Evolutionary conservation across 2,797 vertebrate species (phyloP), one percentile per base, ranked within the genome.

Genomic region (Halcyon chelicuti): DNA sequence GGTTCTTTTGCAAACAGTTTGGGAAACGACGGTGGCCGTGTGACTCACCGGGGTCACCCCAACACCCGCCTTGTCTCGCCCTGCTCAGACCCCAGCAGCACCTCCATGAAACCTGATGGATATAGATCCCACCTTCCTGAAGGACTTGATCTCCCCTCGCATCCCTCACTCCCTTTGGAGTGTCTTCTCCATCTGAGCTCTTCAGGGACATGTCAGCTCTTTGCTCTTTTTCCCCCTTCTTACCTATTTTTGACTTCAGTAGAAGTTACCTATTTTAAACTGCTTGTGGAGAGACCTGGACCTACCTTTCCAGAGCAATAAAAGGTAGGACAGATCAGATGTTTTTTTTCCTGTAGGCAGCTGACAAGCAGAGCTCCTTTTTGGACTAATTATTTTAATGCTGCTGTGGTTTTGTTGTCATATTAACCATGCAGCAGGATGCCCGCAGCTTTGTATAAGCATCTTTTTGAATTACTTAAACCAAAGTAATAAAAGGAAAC

Each of bases 321-420:
- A 67, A 93, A 67, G 58, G 52, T 31, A 77, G 33, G 49, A 70
- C n/a, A 39, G 66, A 75, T 76, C 37, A 37, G 37, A 37, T 86
- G n/a, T 91, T 54, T 52, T 51, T 51, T 46, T 22, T 77, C 70
- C 58, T 51, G 40, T 29, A 46, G 4, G 70, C 33, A 78, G 62
- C 39, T 93, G 44, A 61, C 11, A 60, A 82, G 47, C 51, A 88
- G 39, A 62, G 44, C 70, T 88, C 28, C 58, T 87, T 78, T 87
- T 66, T 88, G 44, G 39, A 93, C 87, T 86, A 58, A 80, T 85
- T 88, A 94, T 91, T 93, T 94, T 83, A 91, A 88, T 62, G 66
- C 47, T 75, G 76, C 80, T 81, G 91, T 68, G 67, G 57, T 90
- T 96, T 94, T 78, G 37, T 33, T 88, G 71, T 67, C 65, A n/a